These are phyloP conservation scores for Heliconius charithonia DNA, from an alignment of 2,888 invertebrate species.

Conservation along the genomic window DNA sequence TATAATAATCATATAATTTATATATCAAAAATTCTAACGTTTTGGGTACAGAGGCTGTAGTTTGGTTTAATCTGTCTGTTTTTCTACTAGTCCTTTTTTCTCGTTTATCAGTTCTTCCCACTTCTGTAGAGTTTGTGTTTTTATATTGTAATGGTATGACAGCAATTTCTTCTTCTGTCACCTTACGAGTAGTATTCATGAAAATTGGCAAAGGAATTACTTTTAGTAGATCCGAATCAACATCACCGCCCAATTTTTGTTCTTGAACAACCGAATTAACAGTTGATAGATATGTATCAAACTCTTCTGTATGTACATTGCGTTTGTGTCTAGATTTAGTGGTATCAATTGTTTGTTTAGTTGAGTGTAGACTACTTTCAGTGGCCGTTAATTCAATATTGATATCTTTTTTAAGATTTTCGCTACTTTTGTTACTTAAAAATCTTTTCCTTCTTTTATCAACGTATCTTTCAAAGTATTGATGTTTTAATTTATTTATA, in stretches of 20 bases:
- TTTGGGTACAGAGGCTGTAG: conserved; percentile 78
- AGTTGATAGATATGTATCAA: conserved; percentile 61
- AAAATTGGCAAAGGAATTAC: conserved; percentile 65
- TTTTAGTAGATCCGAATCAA: conserved; percentile 63
- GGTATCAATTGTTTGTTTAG: conserved; percentile 52
- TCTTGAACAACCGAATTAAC: conserved; percentile 54
- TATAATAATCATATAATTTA: too few species aligned
- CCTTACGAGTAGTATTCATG: conserved; percentile 50
- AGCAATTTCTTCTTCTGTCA: conserved; percentile 60
- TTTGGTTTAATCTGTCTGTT: conserved; percentile 79
- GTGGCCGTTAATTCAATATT: conserved; percentile 62
- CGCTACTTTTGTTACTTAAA: conserved; percentile 60
- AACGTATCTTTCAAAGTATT: conserved; percentile 75
- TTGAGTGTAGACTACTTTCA: conserved; percentile 56
- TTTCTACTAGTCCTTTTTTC: conserved; percentile 81
- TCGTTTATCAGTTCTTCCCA: conserved; percentile 65
- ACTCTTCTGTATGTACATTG: conserved; percentile 60
- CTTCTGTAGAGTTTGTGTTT: conserved; percentile 74
- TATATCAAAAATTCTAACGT: conserved; percentile 63
- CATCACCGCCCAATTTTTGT: conserved; percentile 57
- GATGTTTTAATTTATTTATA: conserved; percentile 74
- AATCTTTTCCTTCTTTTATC: conserved; percentile 76
- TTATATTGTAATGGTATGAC: conserved; percentile 70
- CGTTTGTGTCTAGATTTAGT: conserved; percentile 65
- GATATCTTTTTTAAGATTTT: conserved; percentile 58